Conservation (phyloP, 2,888 invertebrate species). For the Drosophila ezoana region DNA sequence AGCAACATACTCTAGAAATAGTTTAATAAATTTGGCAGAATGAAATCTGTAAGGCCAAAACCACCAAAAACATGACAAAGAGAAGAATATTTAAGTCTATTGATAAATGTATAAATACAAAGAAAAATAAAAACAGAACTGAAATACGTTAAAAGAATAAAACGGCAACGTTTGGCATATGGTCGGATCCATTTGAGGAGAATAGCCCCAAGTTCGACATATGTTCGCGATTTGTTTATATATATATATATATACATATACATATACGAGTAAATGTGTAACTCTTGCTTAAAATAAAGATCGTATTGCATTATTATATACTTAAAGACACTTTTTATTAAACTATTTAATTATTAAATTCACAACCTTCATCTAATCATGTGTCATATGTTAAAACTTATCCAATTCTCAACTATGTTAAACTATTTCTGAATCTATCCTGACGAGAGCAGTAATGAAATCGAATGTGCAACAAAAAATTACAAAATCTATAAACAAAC, state of each 20-base stretch:
- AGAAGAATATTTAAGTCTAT: conserved; percentile 57
- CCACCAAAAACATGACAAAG: conserved; percentile 39
- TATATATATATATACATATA: conserved; percentile 10
- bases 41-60: conserved; percentile 35
- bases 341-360: conserved; percentile 21
- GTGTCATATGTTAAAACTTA: conserved; percentile 18
- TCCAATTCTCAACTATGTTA: conserved; percentile 17
- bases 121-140: conserved; percentile 54
- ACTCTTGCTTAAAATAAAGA: conserved; percentile 65
- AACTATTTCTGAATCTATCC: conserved; percentile 16
- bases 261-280: conserved; percentile 50
- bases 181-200: conserved; percentile 17
- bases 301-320: conserved; percentile 52
- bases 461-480: conserved; percentile 26
- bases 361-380: conserved; percentile 27
- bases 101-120: conserved; percentile 50
- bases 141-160: conserved; percentile 45
- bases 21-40: conserved; percentile 43
- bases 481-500: conserved; percentile 24
- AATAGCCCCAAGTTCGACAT: conserved; percentile 30
- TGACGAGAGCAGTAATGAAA: conserved; percentile 27
- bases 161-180: conserved; percentile 45
- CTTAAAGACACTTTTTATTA: conserved; percentile 31
- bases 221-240: conserved; percentile 56
- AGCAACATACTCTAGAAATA: conserved; percentile 51